Conservation (phyloP, 2,113 vertebrate genomes). For the Hydrochoerus hydrochaeris region DNA sequence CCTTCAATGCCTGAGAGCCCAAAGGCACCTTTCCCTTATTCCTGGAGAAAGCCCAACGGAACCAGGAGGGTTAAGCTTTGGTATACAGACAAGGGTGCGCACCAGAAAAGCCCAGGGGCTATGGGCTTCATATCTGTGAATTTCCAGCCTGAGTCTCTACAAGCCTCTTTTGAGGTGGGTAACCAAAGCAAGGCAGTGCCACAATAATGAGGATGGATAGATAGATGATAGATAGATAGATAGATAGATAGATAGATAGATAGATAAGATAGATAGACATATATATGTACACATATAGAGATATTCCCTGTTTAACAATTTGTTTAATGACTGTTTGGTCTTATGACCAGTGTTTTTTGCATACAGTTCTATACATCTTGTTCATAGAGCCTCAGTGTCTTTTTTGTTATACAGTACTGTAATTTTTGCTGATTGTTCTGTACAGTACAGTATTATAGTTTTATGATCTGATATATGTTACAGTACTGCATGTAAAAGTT, state of each 20-base stretch:
- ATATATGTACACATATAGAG: neutral
- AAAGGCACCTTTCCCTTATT: neutral
- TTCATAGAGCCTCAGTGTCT: neutral
- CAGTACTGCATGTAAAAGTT: neutral
- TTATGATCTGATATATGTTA: neutral
- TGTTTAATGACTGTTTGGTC: neutral
- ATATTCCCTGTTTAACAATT: neutral
- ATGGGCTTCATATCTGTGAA: constrained; percentile 1
- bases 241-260: neutral
- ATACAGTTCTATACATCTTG: neutral
- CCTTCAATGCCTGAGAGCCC: neutral
- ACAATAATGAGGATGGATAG: neutral
- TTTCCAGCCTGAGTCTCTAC: neutral
- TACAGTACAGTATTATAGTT: neutral
- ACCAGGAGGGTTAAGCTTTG: neutral
- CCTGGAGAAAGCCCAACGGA: neutral
- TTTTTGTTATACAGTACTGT: neutral
- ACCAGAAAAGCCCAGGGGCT: neutral
- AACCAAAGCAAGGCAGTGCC: neutral
- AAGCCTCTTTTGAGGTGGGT: neutral
- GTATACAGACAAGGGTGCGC: neutral
- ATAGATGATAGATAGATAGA: neutral
- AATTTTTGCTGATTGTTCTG: neutral
- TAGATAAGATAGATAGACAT: neutral
- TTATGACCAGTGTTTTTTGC: neutral